phyloP scores from a whole-genome alignment of 2,888 invertebrate genomes.

The Brenthis daphne region DNA sequence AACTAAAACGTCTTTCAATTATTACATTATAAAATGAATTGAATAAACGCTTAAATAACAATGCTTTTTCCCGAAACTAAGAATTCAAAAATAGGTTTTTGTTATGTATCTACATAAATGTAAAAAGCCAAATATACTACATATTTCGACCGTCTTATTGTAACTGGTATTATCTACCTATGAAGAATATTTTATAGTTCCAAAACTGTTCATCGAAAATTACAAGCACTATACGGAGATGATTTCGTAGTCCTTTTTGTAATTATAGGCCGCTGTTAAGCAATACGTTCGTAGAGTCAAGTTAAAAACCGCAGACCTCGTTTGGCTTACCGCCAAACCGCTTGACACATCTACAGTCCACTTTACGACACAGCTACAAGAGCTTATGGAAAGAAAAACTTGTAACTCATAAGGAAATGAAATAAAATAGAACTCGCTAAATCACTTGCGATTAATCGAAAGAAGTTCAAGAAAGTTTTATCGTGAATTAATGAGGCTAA shows the following conservation, averaged over 20 bases:
- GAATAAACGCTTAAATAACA: background rate
- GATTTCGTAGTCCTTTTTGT: constrained; percentile 2
- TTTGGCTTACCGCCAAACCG: constrained; percentile 60
- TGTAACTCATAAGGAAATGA: constrained; percentile 29
- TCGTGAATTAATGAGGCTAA: constrained; percentile 29
- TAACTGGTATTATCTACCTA: too few relatives aligned
- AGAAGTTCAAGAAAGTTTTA: constrained; percentile 26
- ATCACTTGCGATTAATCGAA: constrained; percentile 32
- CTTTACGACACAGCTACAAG: constrained; percentile 48
- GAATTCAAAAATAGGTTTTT: background rate
- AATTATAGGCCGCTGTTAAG: constrained; percentile 16
- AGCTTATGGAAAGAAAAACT: constrained; percentile 22
- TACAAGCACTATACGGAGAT: background rate
- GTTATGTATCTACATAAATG: too few relatives aligned
- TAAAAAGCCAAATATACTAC: too few relatives aligned
- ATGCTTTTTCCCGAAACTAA: too few relatives aligned
- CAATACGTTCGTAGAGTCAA: constrained; percentile 21
- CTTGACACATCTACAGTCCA: constrained; percentile 62
- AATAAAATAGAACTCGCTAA: constrained; percentile 25
- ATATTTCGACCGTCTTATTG: too few relatives aligned
- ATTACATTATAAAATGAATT: background rate
- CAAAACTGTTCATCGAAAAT: background rate
- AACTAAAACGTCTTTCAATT: constrained; percentile 6
- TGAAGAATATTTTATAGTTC: background rate
- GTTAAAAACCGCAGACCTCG: constrained; percentile 32